Evolutionary conservation across 1,140 invertebrate species (phyloP), one percentile per base, ranked within the genome.

Genomic region (Pissodes strobi): DNA sequence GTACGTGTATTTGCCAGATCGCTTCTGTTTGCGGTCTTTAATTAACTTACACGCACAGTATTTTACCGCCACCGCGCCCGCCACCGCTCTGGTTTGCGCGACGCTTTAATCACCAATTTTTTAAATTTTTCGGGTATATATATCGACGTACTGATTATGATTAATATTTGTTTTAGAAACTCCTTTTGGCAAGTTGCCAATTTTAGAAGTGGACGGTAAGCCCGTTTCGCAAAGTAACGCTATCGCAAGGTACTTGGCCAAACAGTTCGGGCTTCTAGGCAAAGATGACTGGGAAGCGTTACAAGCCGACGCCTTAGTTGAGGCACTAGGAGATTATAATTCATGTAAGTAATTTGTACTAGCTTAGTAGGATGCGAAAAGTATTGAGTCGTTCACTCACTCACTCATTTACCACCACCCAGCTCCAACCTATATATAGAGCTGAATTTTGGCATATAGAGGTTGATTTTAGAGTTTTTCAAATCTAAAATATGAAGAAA

Each of bases 281-380:
- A 19, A 55, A 39, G 37, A 55, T 55, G 52, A 55, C 8, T 55
- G 52, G 52, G 52, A 55, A 55, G 37, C 19, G 4, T 19, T 55
- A 6, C 27, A 55, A 21, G 30, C 30, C 21, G 52, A 55, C 15
- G 8, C 21, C 5, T 55, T 55, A 18, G 37, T 39, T 4, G 52
- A 37, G 15, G 22, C 52, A 5, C 12, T 55, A 6, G 30, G 10
- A 21, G 37, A 39, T 13, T 51, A 10, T 10, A 12, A 9, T 9
- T 13, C 2, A 51, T 2, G 48, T 51, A 51, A 13, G 13, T 15
- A n/a, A 39, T 39, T 39, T 10, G 12, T 6, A 30, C 27, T 30
- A 6, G 27, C 27, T 6, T 30, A 5, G 12, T 30, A 30, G 27
- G 27, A 6, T 30, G 27, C 4, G 27, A 30, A 30, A 30, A 30